Percentiles rank a stretch among this genome's conserved stretches.
Conservation (phyloP, 2,888 invertebrate genomes). For the Plagodis dolabraria region DNA sequence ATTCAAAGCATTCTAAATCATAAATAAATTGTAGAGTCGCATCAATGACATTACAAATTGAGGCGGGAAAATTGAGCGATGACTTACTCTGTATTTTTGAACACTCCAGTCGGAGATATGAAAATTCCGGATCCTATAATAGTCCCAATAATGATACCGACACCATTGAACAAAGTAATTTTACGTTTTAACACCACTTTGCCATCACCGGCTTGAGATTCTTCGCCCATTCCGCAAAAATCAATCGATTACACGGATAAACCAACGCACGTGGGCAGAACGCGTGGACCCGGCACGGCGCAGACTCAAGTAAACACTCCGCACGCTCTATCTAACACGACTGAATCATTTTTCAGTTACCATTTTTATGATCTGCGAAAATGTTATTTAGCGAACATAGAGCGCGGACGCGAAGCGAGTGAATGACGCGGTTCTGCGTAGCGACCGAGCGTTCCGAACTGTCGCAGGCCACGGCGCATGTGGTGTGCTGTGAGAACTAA, state of each 20-base stretch:
- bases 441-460: constrained; percentile 20
- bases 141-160: constrained; percentile 94
- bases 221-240: constrained; percentile 81
- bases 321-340: constrained; percentile 63
- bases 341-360: constrained; percentile 72
- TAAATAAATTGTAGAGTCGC: not conserved
- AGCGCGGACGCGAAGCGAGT: constrained; percentile 50
- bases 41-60: constrained; percentile 6
- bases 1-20: no score
- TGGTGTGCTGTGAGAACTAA: constrained; percentile 39
- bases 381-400: constrained; percentile 59
- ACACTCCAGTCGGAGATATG: constrained; percentile 94
- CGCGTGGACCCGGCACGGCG: constrained; percentile 43
- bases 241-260: constrained; percentile 70
- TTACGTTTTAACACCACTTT: constrained; percentile 91
- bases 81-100: constrained; percentile 86
- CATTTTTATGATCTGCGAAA: constrained; percentile 71
- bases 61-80: constrained; percentile 57
- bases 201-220: constrained; percentile 71
- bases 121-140: constrained; percentile 97
- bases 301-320: constrained; percentile 46
- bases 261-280: constrained; percentile 66
- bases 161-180: constrained; percentile 93
- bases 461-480: constrained; percentile 63
- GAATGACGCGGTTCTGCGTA: constrained; percentile 47